Evolutionary conservation across 2,113 vertebrate genomes (phyloP), one percentile per base, ranked within the genome.

Genomic region (Thymallus thymallus): DNA sequence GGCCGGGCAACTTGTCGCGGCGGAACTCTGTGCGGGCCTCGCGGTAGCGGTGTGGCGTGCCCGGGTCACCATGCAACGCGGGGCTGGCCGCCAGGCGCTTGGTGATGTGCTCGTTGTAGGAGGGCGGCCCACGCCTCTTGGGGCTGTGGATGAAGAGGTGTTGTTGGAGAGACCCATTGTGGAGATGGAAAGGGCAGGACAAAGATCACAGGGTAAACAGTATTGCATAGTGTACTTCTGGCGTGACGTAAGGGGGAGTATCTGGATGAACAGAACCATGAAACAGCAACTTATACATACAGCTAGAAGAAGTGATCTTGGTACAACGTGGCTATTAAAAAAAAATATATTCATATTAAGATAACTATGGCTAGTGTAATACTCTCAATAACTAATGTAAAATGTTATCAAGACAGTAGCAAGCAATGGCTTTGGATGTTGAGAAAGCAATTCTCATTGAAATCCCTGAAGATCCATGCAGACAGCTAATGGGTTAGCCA

Each of bases 81-180:
- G 97, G 96, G 81, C 96, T 96, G 45, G 95, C 92, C 0, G 97
- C 98, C 84, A 98, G 93, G 0, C 96, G 92, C 91, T 99, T 99
- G 79, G 98, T 97, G 88, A 99, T 98, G 94, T 99, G 97, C 94
- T 99, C 98, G 10, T 96, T 99, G 91, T 99, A 99, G 0, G 97
- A 94, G 5, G 98, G 98, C 1, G 97, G 98, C 9, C 98, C 97
- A 5, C 98, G 95, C 88, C 99, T 99, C 91, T 98, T 99, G 0
- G 98, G 98, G 86, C 97, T 99, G 82, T 89, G 23, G 73, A 41
- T 41, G 35, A 41, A 41, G 10, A 41, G 9, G 9, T 10, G 9
- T 7, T 0, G 20, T 26, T 13, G 5, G 66, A 45, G 60, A 45
- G 48, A 13, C 45, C 23, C 24, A 20, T 14, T 32, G 69, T 3